Conservation (phyloP, 2,888 invertebrate genomes). For the Julus scandinavius region DNA sequence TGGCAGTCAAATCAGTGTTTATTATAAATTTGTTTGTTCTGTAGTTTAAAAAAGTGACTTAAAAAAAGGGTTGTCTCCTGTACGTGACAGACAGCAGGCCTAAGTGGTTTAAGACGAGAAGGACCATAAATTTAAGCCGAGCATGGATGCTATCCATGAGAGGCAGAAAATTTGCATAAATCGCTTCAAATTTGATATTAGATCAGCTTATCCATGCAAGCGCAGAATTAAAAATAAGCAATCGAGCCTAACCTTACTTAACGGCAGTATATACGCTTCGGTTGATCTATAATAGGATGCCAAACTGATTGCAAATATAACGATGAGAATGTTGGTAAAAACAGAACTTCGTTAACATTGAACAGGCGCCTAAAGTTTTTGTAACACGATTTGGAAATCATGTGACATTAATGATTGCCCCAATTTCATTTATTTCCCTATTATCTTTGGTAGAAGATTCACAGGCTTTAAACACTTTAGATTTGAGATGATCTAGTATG, state of each 20-base stretch:
- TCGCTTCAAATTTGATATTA: background rate
- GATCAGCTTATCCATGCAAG: background rate
- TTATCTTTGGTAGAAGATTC: no score
- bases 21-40: conserved; percentile 1
- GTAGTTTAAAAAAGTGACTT: background rate
- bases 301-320: background rate
- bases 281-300: background rate
- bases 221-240: background rate
- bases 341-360: no score
- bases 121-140: conserved; percentile 11
- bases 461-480: no score
- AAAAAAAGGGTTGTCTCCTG: background rate
- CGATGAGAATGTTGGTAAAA: background rate
- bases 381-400: no score
- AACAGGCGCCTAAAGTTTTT: no score
- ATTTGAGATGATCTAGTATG: no score
- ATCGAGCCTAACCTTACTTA: background rate
- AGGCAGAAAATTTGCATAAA: background rate
- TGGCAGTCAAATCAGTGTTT: background rate
- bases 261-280: no score
- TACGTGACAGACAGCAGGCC: background rate
- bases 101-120: background rate
- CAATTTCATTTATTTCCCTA: no score
- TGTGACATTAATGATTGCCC: no score
- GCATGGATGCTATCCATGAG: background rate